Evolutionary conservation across 2,797 vertebrate species (phyloP).

Genomic region (Mormyrus proboscirostris): DNA sequence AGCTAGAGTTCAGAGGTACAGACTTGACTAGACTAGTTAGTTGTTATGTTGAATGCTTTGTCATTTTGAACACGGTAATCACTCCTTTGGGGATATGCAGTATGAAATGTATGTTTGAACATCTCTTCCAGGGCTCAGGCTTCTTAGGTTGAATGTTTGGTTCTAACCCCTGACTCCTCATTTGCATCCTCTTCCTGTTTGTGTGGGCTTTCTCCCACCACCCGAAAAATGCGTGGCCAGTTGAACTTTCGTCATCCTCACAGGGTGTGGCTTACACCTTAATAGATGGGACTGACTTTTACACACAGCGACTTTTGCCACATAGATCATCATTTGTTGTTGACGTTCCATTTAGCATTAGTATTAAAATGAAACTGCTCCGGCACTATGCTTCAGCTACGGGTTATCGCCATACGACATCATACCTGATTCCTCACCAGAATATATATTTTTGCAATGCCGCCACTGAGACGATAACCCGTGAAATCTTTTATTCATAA

Average conservation of each 20-base stretch:
- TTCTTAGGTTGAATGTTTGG: not conserved
- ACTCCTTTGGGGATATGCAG: not conserved
- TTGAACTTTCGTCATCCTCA: not conserved
- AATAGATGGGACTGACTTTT: not conserved
- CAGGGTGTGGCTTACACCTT: not conserved
- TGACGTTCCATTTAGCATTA: not conserved
- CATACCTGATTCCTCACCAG: not conserved
- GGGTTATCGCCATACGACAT: not conserved
- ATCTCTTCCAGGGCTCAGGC: not conserved
- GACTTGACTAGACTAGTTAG: not conserved
- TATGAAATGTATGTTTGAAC: not conserved
- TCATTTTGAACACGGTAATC: not conserved
- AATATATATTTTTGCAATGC: not conserved
- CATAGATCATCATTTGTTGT: not conserved
- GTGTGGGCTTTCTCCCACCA: not conserved
- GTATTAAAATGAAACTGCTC: not conserved
- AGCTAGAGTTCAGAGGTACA: not conserved
- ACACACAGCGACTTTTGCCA: not conserved
- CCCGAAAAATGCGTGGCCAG: not conserved
- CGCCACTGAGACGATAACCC: not conserved
- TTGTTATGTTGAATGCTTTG: not conserved
- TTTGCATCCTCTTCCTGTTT: not conserved
- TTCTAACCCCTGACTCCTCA: not conserved
- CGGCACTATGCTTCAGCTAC: not conserved
- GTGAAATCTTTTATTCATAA: conserved; percentile 23